A percentile compares a stretch with the other conserved stretches of the same genome.
Evolutionary conservation across 2,888 invertebrate genomes (phyloP).

Genomic region (Lithophane leautieri): DNA sequence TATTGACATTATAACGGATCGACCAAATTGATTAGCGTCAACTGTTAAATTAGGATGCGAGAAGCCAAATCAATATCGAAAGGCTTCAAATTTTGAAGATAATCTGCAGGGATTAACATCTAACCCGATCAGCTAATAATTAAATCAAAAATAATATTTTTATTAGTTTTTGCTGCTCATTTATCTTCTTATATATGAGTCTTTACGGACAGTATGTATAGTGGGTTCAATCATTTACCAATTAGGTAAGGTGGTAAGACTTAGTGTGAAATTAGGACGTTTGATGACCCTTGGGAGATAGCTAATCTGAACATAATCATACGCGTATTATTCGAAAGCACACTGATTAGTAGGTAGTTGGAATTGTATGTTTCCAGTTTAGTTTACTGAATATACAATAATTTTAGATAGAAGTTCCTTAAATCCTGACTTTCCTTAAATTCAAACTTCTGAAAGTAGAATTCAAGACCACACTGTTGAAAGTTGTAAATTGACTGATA

Average conservation of each 20-base stretch:
- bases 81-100: slow-evolving; percentile 32
- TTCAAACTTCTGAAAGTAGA: slow-evolving; percentile 31
- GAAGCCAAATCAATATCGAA: slow-evolving; percentile 36
- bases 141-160: slow-evolving; percentile 13
- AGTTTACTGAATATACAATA: not conserved
- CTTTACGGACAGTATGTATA: not conserved
- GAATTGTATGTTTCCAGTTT: not conserved
- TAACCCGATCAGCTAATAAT: slow-evolving; percentile 16
- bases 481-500: slow-evolving; percentile 56
- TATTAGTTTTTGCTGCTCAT: slow-evolving; percentile 8
- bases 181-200: not conserved
- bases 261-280: slow-evolving; percentile 24
- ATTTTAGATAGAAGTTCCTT: not conserved
- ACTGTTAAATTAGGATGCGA: slow-evolving; percentile 30
- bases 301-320: slow-evolving; percentile 4
- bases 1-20: slow-evolving; percentile 7
- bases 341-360: not conserved
- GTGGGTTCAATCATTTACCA: slow-evolving; percentile 22
- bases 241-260: slow-evolving; percentile 19
- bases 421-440: not conserved
- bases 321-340: slow-evolving; percentile 4
- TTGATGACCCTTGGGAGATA: slow-evolving; percentile 16
- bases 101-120: slow-evolving; percentile 28
- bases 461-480: slow-evolving; percentile 42
- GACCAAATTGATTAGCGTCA: slow-evolving; percentile 22